phyloP scores from a whole-genome alignment of 2,888 invertebrate genomes.

The Ariolimax columbianus region DNA sequence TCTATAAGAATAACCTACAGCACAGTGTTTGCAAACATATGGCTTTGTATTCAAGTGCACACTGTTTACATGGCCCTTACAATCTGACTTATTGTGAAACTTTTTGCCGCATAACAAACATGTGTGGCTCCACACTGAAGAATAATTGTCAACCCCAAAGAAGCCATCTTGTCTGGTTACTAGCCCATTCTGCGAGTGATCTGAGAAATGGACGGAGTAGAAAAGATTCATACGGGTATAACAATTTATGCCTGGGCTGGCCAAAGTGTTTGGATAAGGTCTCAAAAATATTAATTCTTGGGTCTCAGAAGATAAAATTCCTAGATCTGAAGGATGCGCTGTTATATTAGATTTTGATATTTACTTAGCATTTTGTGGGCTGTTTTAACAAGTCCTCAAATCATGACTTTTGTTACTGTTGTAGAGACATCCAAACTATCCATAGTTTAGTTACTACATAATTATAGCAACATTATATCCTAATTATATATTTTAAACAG shows the following conservation, averaged over 20 bases:
- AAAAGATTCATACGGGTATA: not conserved
- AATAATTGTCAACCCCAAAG: not conserved
- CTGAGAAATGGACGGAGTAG: slow-evolving; percentile 38
- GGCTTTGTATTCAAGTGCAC: slow-evolving; percentile 52
- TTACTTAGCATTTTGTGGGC: not conserved
- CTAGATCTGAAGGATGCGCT: not conserved
- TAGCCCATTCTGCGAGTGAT: slow-evolving; percentile 8
- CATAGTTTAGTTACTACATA: not conserved
- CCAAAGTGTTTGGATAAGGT: not conserved
- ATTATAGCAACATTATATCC: not conserved
- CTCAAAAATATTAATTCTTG: not conserved
- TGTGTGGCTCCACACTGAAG: not conserved
- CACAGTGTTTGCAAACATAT: slow-evolving; percentile 51
- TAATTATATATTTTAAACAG: too few species aligned
- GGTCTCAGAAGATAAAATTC: not conserved
- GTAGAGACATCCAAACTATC: not conserved
- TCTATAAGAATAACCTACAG: slow-evolving; percentile 47
- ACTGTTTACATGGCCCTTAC: slow-evolving; percentile 53
- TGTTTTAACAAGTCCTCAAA: not conserved
- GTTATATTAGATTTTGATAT: not conserved
- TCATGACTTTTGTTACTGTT: too few species aligned
- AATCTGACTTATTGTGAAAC: slow-evolving; percentile 55
- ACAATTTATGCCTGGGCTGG: slow-evolving; percentile 25
- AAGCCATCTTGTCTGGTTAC: slow-evolving; percentile 19
- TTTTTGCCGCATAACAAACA: slow-evolving; percentile 52